Base-by-base conservation (phyloP, 1,140 invertebrate species). In the Drosophila chauvacae region DNA sequence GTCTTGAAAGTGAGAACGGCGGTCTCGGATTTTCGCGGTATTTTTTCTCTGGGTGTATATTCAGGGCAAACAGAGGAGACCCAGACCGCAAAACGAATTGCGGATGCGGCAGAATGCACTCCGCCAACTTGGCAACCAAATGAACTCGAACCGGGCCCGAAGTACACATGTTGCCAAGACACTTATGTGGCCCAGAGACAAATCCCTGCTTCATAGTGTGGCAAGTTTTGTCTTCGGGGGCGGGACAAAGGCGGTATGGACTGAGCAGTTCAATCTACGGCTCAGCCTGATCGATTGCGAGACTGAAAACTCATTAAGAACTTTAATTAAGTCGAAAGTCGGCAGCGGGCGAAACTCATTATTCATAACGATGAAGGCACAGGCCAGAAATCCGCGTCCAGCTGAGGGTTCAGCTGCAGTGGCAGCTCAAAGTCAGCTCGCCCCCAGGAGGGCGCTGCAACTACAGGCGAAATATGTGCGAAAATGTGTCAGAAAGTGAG, bases 241-340 rank as follows among this genome's bases (percentile, higher is more conserved):
- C 69, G 64, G 69, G 59, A 88, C 81, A 90, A 79, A 65, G 74
- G 65, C 81, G 61, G 78, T 42, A 42, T 62, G 74, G 45, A 50
- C 59, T 75, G 26, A 47, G 81, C 60, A 47, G 59, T 79, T 80
- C 70, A 74, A 81, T 88, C 80, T 59, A 55, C 50, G 63, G n/a
- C 18, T 71, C 58, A 56, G 44, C 55, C 73, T 79, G 85, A 90
- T 88, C 83, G 85, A 88, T 88, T 65, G 77, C 85, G 77, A 58
- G 88, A 64, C 80, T 48, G 70, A 79, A 84, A 88, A 85, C 85
- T 88, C 85, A 88, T 88, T 88, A 88, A 81, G 74, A 90, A 88
- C 60, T 88, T 88, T 90, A 88, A 88, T 90, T 88, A 88, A 88
- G 88, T 88, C 65, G 77, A 81, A 70, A 66, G 42, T 16, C 58